Evolutionary conservation across 1,140 invertebrate genomes (phyloP), one percentile per base, ranked within the genome.

Genomic region (Ips nitidus): DNA sequence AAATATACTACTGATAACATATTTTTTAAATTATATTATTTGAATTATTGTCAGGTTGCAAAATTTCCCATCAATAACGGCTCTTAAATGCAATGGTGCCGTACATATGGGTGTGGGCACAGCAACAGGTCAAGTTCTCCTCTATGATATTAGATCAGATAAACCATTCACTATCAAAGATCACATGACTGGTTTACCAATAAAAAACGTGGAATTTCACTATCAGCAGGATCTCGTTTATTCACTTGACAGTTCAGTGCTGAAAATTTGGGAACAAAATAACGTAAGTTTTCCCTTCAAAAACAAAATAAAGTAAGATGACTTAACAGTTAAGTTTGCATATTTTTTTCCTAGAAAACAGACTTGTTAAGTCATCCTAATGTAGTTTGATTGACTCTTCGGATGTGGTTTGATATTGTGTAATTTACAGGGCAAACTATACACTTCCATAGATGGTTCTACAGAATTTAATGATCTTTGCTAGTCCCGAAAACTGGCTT

Each of bases 191-290:
- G 93, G 91, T 63, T 83, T 94, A 53, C 94, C 97, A 0, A 98
- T 99, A 41, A 95, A 90, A 80, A 88, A 89, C 76, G 85, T 99
- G 53, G 90, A 92, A 58, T 99, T 97, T 76, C 92, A 97, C 79
- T 83, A 87, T 66, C 81, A 86, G 72, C 87, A 91, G 80, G 89
- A 95, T 79, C 84, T 95, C 71, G 89, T 98, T 60, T 89, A 95
- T 72, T 97, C 95, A 4, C 90, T 98, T 89, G 97, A 99, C 82
- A 85, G 87, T 67, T 92, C 91, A 73, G 90, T 96, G 39, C 82
- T 99, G 0, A 98, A 98, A 84, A 90, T 99, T 75, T 99, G 98
- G 97, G 88, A 98, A 75, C 90, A 91, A 80, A 86, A 95, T 78
- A 91, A 86, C 65, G 94, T 95, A 86, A 86, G 85, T 82, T 60